Conservation (phyloP, 2,797 vertebrate species). For the Coracias cyanogaster region DNA sequence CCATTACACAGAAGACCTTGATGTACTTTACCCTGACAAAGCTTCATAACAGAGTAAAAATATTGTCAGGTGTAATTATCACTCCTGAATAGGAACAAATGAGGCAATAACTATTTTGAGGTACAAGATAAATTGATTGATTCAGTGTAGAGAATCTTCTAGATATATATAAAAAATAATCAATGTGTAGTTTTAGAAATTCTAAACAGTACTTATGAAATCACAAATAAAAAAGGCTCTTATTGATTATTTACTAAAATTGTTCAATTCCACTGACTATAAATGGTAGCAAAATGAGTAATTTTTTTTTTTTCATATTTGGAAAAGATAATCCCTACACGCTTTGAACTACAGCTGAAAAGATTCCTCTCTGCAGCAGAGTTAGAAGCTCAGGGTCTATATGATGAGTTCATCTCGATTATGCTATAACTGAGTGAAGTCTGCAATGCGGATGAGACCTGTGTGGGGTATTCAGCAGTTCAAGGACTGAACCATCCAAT, state of each 20-base stretch:
- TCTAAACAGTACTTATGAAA: neutral
- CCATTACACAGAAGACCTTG: neutral
- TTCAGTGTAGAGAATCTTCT: neutral
- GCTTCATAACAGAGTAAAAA: neutral
- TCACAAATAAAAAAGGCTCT: neutral
- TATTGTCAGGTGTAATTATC: constrained; percentile 11
- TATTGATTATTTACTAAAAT: constrained; percentile 6
- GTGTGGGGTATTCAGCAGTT: constrained; percentile 44
- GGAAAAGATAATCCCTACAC: neutral
- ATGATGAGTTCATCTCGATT: constrained; percentile 52
- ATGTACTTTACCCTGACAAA: neutral
- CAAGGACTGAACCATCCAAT: constrained; percentile 61
- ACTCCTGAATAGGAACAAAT: constrained; percentile 10
- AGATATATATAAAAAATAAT: neutral
- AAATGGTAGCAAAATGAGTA: neutral
- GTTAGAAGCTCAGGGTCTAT: neutral
- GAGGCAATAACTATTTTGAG: neutral
- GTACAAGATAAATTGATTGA: neutral
- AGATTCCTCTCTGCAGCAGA: neutral
- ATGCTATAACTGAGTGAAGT: constrained; percentile 34
- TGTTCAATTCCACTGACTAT: neutral
- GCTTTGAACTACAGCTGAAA: neutral
- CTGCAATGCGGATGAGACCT: constrained; percentile 25
- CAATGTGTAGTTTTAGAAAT: neutral
- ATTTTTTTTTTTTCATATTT: neutral